phyloP scores from a whole-genome alignment of 2,113 vertebrate genomes.

The Apodemus speciosus region DNA sequence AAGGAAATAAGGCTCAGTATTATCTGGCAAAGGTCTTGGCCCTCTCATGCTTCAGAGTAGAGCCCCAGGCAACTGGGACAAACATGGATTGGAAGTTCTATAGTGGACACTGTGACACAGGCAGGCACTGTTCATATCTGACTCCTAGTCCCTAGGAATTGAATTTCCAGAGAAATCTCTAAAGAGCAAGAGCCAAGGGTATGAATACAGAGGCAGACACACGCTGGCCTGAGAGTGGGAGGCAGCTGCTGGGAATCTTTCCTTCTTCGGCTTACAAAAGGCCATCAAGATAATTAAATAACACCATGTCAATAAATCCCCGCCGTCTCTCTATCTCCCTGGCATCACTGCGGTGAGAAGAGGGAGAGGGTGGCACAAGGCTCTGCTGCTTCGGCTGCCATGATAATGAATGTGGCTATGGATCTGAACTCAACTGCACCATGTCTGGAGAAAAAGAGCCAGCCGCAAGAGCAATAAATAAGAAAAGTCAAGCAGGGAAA shows the following conservation, averaged over 20 bases:
- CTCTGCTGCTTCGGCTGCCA: fast-evolving
- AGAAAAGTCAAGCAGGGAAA: not conserved
- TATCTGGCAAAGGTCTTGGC: fast-evolving
- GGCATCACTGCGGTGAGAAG: not conserved
- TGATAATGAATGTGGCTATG: not conserved
- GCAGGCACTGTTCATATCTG: not conserved
- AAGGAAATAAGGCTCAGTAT: not conserved
- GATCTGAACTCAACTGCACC: not conserved
- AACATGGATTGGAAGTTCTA: fast-evolving
- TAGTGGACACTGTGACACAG: not conserved
- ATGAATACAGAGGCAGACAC: not conserved
- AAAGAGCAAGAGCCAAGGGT: not conserved
- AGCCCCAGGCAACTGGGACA: not conserved
- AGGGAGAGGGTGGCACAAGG: not conserved
- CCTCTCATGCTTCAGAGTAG: fast-evolving
- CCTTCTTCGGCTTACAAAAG: constrained; percentile 15
- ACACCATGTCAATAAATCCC: not conserved
- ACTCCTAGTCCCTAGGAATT: not conserved
- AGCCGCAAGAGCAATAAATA: not conserved
- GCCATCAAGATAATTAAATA: constrained; percentile 4
- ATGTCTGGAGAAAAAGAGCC: not conserved
- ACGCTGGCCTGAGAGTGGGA: not conserved
- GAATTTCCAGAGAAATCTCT: not conserved
- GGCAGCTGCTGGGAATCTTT: not conserved
- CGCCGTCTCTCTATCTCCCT: not conserved